Conservation (phyloP, 1,140 invertebrate genomes). For the Macrotrachela quadricornifera region DNA sequence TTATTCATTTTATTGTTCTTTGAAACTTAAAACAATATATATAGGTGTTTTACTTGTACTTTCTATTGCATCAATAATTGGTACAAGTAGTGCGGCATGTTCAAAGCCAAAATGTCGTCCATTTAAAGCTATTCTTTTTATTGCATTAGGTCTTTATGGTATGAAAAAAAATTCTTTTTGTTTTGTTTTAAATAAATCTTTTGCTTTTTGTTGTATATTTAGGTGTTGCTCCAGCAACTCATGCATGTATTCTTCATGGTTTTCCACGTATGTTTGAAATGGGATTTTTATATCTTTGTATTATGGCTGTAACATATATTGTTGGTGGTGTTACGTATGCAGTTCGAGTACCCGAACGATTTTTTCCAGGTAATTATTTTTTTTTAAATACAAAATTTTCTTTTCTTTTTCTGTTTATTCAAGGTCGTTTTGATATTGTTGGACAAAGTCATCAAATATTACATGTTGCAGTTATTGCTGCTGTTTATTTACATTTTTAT, state of each 20-base stretch:
- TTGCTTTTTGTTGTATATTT: constrained; percentile 16
- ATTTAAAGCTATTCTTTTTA: constrained; percentile 80
- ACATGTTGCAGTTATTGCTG: constrained; percentile 83
- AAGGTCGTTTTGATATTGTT: constrained; percentile 61
- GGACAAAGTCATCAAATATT: constrained; percentile 98
- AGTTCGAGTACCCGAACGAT: constrained; percentile 9
- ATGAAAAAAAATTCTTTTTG: constrained; percentile 33
- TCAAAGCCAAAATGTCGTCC: constrained; percentile 61
- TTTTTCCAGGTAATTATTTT: constrained; percentile 11
- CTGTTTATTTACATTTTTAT: constrained; percentile 90
- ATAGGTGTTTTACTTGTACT: constrained; percentile 63
- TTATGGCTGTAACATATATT: constrained; percentile 10
- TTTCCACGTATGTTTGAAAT: not conserved
- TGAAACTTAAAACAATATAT: constrained; percentile 30
- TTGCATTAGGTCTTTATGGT: constrained; percentile 59
- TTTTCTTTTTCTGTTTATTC: no score
- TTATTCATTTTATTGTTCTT: constrained; percentile 85
- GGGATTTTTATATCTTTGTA: not conserved
- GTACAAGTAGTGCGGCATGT: constrained; percentile 90
- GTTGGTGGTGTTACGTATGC: constrained; percentile 10
- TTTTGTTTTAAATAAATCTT: constrained; percentile 23
- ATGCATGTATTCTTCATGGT: not conserved
- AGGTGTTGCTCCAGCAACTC: not conserved
- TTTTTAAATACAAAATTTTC: no score
- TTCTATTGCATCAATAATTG: constrained; percentile 71